A percentile compares a stretch with the other conserved stretches of the same genome.
phyloP scores from a whole-genome alignment of 2,888 invertebrate genomes.

The Gymnocheta viridis region DNA sequence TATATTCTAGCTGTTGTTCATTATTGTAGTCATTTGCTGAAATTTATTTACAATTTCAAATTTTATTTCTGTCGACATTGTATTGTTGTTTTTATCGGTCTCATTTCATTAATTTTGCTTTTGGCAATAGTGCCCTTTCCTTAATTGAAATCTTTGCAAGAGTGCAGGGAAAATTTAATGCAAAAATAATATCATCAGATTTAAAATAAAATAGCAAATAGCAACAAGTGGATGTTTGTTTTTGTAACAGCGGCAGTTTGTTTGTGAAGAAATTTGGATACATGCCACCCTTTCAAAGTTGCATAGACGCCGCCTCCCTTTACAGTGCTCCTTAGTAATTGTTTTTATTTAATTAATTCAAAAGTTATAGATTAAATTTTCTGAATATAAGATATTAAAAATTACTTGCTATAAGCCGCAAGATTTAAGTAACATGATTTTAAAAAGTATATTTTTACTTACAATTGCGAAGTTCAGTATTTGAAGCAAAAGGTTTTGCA shows the following conservation, averaged over 20 bases:
- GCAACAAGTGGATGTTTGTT: slow-evolving; percentile 56
- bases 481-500: too few relatives aligned
- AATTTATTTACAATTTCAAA: slow-evolving; percentile 51
- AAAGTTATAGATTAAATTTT: too few relatives aligned
- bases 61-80: slow-evolving; percentile 53
- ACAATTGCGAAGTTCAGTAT: too few relatives aligned
- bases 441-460: too few relatives aligned
- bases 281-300: too few relatives aligned
- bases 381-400: too few relatives aligned
- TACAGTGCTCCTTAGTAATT: too few relatives aligned
- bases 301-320: too few relatives aligned
- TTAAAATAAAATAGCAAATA: background rate
- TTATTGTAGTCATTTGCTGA: slow-evolving; percentile 70
- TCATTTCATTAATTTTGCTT: slow-evolving; percentile 34
- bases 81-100: slow-evolving; percentile 10
- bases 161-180: slow-evolving; percentile 21
- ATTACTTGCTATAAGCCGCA: too few relatives aligned
- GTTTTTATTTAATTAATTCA: too few relatives aligned
- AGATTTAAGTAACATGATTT: too few relatives aligned
- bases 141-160: slow-evolving; percentile 6
- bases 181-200: background rate
- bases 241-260: background rate
- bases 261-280: background rate
- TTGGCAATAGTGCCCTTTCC: slow-evolving; percentile 61
- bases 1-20: slow-evolving; percentile 71